Conservation (phyloP, 2,888 invertebrate genomes). For the Acanthococcus lagerstroemiae region DNA sequence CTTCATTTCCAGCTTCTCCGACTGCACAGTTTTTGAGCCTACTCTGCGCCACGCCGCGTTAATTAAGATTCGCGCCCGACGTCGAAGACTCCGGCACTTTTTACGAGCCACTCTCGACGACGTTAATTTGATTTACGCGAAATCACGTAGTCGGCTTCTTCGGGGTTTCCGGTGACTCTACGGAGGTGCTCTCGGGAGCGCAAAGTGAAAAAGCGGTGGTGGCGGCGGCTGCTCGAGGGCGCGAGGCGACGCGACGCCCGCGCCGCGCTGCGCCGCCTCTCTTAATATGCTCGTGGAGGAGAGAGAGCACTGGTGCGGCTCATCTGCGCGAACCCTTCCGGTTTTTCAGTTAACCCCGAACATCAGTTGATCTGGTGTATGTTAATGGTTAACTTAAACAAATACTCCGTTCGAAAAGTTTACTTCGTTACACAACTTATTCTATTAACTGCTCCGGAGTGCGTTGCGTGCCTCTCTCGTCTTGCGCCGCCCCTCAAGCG, state of each 20-base stretch:
- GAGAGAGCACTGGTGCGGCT: neutral
- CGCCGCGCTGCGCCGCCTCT: too few relatives aligned
- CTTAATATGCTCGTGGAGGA: too few relatives aligned
- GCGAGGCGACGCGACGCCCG: too few relatives aligned
- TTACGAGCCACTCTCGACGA: too few relatives aligned
- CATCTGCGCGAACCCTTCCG: constrained; percentile 26
- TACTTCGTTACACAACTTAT: constrained; percentile 29
- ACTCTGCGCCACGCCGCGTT: too few relatives aligned
- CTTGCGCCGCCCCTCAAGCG: neutral
- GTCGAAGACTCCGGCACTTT: too few relatives aligned
- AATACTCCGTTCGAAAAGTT: constrained; percentile 23
- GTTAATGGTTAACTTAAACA: constrained; percentile 29
- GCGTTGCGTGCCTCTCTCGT: neutral
- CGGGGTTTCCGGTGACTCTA: neutral
- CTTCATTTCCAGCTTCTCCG: too few relatives aligned
- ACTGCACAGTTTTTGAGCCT: too few relatives aligned
- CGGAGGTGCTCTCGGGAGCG: too few relatives aligned
- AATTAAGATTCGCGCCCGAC: too few relatives aligned
- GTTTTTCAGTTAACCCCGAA: constrained; percentile 22
- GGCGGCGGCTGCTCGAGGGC: too few relatives aligned
- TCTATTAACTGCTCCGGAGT: constrained; percentile 15
- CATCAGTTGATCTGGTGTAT: constrained; percentile 27
- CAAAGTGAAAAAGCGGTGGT: too few relatives aligned
- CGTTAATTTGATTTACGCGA: neutral
- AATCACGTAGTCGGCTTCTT: neutral